Evolutionary conservation across 2,888 invertebrate species (phyloP), one percentile per base, ranked within the genome.

Genomic region (Napeogenes sylphis): DNA sequence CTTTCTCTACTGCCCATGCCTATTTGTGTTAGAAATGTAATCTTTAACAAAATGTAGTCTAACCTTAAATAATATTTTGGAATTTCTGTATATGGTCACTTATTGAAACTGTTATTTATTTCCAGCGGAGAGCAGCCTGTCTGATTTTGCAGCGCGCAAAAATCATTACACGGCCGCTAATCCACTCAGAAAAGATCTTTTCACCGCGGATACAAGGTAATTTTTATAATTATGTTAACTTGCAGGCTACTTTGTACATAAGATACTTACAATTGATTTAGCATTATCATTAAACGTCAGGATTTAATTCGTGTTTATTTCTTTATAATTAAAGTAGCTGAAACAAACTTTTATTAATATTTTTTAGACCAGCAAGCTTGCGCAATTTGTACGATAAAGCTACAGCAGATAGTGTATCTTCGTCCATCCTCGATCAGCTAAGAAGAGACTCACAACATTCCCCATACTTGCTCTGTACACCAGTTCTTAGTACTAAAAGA

Each of bases 101-200:
- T 35, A 12, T 14, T 55, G 21, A 59, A 66, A 69, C 53, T 63
- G 66, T 67, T 59, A 59, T 74, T 73, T 71, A 73, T 82, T 95
- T 94, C 59, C 93, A 97, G 97, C 97, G 86, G 97, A 97, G 91
- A 95, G 97, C 81, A 96, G 97, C 92, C 94, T 98, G 89, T 94
- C 95, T 79, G 93, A 94, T 82, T 97, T 97, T 92, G 96, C 96
- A 73, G 83, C 93, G 75, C 93, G 94, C 82, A 95, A 94, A 89
- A 91, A 93, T 74, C 95, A 96, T 91, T 97, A 94, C 91, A 92
- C 92, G 81, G 92, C 94, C 74, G 92, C 92, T 78, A 93, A 94
- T 81, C 92, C 93, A 75, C 92, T 94, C 80, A 92, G 92, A 78
- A 93, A 94, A 75, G 92, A 93, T 75, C 92, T 97, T 73, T 97